Percentiles rank a stretch among this genome's conserved stretches.
Evolutionary conservation across 2,797 vertebrate genomes (phyloP).

Genomic region (Spea hammondii): DNA sequence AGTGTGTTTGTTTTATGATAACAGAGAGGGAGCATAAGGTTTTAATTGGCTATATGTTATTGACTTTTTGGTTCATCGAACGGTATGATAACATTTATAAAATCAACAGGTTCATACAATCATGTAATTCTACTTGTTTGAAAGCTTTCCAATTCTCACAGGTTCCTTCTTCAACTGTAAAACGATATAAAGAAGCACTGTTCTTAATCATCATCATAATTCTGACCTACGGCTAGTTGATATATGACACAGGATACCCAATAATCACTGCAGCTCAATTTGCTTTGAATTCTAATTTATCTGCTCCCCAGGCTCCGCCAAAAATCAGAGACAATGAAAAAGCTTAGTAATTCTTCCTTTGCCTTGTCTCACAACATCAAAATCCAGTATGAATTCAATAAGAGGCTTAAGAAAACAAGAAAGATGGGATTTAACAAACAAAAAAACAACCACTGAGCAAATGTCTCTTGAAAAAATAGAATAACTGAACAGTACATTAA

Average conservation of each 20-base stretch:
- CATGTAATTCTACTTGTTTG: neutral
- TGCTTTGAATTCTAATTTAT: slow-evolving; percentile 27
- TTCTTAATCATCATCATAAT: slow-evolving; percentile 4
- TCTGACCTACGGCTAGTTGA: slow-evolving; percentile 11
- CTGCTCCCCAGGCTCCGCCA: slow-evolving; percentile 21
- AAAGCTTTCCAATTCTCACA: neutral
- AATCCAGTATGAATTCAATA: slow-evolving; percentile 39
- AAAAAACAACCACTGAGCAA: slow-evolving; percentile 36
- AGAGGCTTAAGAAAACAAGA: slow-evolving; percentile 36
- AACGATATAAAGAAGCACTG: neutral
- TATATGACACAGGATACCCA: slow-evolving; percentile 8
- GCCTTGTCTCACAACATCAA: slow-evolving; percentile 31
- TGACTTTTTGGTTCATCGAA: neutral
- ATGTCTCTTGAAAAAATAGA: slow-evolving; percentile 23
- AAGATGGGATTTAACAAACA: slow-evolving; percentile 40
- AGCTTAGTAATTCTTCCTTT: slow-evolving; percentile 37
- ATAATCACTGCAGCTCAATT: slow-evolving; percentile 25
- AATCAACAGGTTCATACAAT: neutral
- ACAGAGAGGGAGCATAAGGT: no score
- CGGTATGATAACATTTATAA: neutral
- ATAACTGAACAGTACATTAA: slow-evolving; percentile 26
- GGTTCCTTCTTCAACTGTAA: neutral
- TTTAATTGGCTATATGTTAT: no score
- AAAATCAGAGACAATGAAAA: slow-evolving; percentile 36
- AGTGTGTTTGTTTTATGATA: no score